Evolutionary conservation across 1,140 invertebrate genomes (phyloP).

Genomic region (Matsumurasca onukii): DNA sequence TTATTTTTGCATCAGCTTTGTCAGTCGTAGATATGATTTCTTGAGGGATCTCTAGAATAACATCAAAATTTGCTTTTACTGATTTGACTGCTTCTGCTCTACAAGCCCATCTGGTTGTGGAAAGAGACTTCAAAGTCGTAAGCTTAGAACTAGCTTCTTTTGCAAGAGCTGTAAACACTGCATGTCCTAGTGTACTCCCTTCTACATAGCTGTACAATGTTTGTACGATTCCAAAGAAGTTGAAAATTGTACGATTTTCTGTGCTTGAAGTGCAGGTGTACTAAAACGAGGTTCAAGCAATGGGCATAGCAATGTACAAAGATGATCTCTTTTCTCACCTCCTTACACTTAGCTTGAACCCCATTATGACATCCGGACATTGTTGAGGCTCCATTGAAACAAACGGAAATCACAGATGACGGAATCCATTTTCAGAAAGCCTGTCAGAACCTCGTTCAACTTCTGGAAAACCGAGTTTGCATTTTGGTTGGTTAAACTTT

Average conservation of each 20-base stretch:
- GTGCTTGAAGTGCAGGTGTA: conserved; percentile 26
- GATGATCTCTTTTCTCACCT: conserved; percentile 22
- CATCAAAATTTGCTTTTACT: not conserved
- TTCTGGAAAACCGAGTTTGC: not conserved
- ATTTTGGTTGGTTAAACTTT: not conserved
- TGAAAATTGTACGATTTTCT: conserved; percentile 5
- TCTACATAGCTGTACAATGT: not conserved
- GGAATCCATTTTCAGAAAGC: not conserved
- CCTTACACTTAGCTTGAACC: conserved; percentile 30
- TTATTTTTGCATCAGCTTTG: no score
- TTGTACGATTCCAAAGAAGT: conserved; percentile 15
- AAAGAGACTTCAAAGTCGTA: conserved; percentile 5
- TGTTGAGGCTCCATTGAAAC: conserved; percentile 29
- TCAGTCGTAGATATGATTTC: not conserved
- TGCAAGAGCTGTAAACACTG: no score
- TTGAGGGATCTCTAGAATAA: not conserved
- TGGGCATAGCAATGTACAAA: conserved; percentile 22
- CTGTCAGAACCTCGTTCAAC: not conserved
- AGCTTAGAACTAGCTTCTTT: not conserved
- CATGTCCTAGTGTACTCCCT: not conserved
- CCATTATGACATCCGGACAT: conserved; percentile 27
- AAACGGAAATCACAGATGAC: conserved; percentile 18
- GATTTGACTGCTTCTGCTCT: not conserved
- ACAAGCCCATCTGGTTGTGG: not conserved
- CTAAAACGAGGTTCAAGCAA: conserved; percentile 30